Evolutionary conservation across 2,113 vertebrate species (phyloP), one percentile per base, ranked within the genome.

Genomic region (Xyliphius kryptos): DNA sequence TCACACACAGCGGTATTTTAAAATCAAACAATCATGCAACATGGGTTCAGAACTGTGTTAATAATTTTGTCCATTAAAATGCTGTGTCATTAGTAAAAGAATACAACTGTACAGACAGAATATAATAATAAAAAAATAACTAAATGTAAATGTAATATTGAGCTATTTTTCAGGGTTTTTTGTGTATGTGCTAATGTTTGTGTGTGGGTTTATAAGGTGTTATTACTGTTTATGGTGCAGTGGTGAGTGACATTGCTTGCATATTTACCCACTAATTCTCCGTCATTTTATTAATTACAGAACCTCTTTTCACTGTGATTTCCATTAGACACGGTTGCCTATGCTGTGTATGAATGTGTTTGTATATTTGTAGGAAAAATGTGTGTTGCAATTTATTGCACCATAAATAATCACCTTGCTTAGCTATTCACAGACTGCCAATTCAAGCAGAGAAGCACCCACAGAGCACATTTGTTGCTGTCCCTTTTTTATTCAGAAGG

Each of bases 231-330:
- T 17, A 36, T 14, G 15, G 10, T 12, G 13, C 1, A 15, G 8
- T 47, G n/a, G 12, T 48, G 4, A 61, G 16, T 14, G 47, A 40
- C 36, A 51, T 22, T 41, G n/a, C 32, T 60, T 62, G 61, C 21
- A 60, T 41, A 70, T 73, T 57, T 74, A 68, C 13, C 16, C 11
- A 43, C 40, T 70, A 43, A 76, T 76, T 73, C 77, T 48, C 74
- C 78, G 71, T 75, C 71, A 72, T 72, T 67, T 47, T 66, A 77
- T 76, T 71, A 74, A 70, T 69, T 76, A 71, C 46, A 66, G 36
- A 54, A 36, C 71, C 56, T 70, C 36, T 26, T 50, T 38, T 36
- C 2, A 16, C 13, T 15, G 40, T 26, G 40, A 38, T 62, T 51
- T 52, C 3, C 13, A 41, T 41, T 51, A 41, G 40, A 17, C 48